phyloP scores from a whole-genome alignment of 2,113 vertebrate genomes.

The Rhadina sibilatrix region DNA sequence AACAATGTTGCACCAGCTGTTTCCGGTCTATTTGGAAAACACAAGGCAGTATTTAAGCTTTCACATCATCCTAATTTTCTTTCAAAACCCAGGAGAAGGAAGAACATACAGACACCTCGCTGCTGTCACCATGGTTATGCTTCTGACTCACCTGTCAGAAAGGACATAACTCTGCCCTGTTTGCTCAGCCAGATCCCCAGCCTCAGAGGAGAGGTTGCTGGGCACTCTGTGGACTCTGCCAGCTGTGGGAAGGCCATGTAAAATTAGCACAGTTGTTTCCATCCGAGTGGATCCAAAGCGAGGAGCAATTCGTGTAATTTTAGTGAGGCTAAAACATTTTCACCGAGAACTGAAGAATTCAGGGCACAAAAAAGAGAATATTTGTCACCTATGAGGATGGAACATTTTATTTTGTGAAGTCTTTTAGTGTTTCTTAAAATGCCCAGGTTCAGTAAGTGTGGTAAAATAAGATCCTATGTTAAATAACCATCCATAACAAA shows the following conservation, averaged over 20 bases:
- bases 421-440: background rate
- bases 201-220: background rate
- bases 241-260: accelerated
- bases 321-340: background rate
- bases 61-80: background rate
- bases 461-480: background rate
- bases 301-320: background rate
- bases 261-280: background rate
- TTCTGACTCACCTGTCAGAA: conserved; percentile 10
- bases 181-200: background rate
- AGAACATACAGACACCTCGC: background rate
- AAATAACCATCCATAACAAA: background rate
- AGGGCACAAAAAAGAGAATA: background rate
- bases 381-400: background rate
- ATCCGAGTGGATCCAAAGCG: accelerated
- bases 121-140: background rate
- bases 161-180: background rate
- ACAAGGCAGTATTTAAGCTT: background rate
- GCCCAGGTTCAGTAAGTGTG: background rate
- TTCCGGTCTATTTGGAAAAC: conserved; percentile 24
- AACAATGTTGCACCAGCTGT: background rate
- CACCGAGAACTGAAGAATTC: background rate
- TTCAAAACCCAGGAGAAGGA: conserved; percentile 9
- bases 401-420: background rate
- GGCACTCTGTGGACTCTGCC: background rate